phyloP scores from a whole-genome alignment of 2,888 invertebrate species.

The Eremobia ochroleuca region DNA sequence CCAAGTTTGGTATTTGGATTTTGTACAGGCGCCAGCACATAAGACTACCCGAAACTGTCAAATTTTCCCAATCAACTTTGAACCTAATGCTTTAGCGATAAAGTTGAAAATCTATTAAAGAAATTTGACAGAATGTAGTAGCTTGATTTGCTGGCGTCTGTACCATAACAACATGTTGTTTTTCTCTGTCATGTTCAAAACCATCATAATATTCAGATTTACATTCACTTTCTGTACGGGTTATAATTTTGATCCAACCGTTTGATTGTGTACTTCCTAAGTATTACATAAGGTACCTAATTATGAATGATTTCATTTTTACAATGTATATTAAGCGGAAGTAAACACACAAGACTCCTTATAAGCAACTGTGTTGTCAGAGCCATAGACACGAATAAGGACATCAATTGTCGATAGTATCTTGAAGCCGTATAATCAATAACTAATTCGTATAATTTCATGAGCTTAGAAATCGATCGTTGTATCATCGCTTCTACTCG shows the following conservation, averaged over 20 bases:
- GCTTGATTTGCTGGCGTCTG: too few species aligned
- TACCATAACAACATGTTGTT: constrained; percentile 51
- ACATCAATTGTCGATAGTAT: constrained; percentile 47
- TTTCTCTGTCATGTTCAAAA: constrained; percentile 39
- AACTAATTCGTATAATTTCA: constrained; percentile 42
- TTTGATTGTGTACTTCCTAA: constrained; percentile 47
- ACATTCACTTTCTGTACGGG: constrained; percentile 53
- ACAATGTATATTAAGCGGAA: constrained; percentile 41
- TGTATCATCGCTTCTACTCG: constrained; percentile 3
- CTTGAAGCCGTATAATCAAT: constrained; percentile 41
- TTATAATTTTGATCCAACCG: constrained; percentile 45
- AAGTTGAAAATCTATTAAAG: too few species aligned
- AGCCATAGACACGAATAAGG: constrained; percentile 44
- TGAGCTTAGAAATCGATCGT: constrained; percentile 43
- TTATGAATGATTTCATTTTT: constrained; percentile 36
- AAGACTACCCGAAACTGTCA: too few species aligned
- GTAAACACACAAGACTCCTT: constrained; percentile 30
- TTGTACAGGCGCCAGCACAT: too few species aligned
- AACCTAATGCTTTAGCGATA: too few species aligned
- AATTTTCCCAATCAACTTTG: too few species aligned
- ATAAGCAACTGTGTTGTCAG: constrained; percentile 24
- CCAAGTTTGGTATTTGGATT: constrained; percentile 62
- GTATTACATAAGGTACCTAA: constrained; percentile 43
- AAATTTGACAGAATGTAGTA: too few species aligned
- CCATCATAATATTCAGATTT: constrained; percentile 12